Evolutionary conservation across 1,140 invertebrate species (phyloP), one percentile per base, ranked within the genome.

Genomic region (Aphis gossypii): DNA sequence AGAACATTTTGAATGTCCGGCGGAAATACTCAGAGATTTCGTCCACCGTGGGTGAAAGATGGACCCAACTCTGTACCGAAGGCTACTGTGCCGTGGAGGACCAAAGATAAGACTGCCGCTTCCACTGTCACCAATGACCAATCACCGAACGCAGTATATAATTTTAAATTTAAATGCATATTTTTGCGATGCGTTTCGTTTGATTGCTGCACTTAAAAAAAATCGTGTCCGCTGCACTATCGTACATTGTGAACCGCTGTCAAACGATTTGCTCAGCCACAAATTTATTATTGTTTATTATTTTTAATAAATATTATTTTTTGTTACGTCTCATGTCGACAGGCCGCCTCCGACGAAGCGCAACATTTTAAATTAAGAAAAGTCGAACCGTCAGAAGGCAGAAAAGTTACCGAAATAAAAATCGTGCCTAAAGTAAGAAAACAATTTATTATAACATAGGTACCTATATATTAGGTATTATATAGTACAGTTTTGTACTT

Each of bases 11-110:
- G 41, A 92, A 93, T 93, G 92, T 93, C 92, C 20, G 92, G 92
- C 18, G 92, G 82, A 94, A 95, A 94, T 94, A 94, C 82, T 94
- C 95, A 96, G 94, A 96, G 97, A 94, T 97, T 97, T 95, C 96
- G 97, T 91, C 97, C 97, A 25, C 97, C 97, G 21, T 98, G 97
- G 97, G 97, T 98, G 30, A 97, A 97, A 95, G 97, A 97, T 82
- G 95, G 96, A 2, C 95, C 94, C 35, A 94, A 96, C 48, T 96
- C 96, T 4, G 96, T 96, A 95, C 96, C 96, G 7, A 93, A 95
- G n/a, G 95, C 96, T 51, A 35, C 92, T 41, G 92, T 93, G 25
- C 96, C 97, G 3, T 97, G 97, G 97, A 96, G 96, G 18, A 94
- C 88, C 46, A 95, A 95, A 94, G 93, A 94, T 44, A 95, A 95